phyloP scores from a whole-genome alignment of 2,797 vertebrate species.

The Synaphobranchus kaupii region DNA sequence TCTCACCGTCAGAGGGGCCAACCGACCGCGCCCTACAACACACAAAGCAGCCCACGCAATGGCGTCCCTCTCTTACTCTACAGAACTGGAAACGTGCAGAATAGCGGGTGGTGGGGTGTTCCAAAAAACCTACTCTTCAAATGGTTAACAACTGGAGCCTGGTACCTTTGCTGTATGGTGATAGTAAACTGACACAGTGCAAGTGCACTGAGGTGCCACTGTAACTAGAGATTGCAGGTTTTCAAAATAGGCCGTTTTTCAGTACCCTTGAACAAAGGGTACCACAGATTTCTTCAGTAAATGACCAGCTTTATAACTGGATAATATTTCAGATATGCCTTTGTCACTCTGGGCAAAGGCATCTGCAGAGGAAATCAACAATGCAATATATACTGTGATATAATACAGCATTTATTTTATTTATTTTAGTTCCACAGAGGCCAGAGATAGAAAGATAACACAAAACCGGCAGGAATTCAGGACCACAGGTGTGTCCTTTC shows the following conservation, averaged over 20 bases:
- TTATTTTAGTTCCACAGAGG: not conserved
- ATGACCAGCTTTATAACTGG: not conserved
- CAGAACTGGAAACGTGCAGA: not conserved
- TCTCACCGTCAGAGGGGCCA: slow-evolving; percentile 69
- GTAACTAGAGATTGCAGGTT: not conserved
- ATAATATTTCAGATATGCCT: not conserved
- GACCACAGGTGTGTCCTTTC: not conserved
- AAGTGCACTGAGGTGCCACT: not conserved
- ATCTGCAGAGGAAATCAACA: not conserved
- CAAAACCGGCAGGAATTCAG: not conserved
- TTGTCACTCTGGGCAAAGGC: not conserved
- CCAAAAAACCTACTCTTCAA: too few species aligned
- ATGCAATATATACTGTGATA: not conserved
- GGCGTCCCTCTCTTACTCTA: not conserved
- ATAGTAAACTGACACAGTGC: not conserved
- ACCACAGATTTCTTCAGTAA: not conserved
- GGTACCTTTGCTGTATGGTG: not conserved
- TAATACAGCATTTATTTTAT: not conserved
- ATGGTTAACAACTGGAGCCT: not conserved
- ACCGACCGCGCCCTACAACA: slow-evolving; percentile 63
- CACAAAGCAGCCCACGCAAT: not conserved
- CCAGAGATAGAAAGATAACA: not conserved
- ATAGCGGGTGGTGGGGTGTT: too few species aligned
- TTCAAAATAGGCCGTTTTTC: not conserved
- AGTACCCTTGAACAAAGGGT: not conserved